A percentile compares a stretch with the other conserved stretches of the same genome.
Evolutionary conservation across 2,888 invertebrate species (phyloP).

Genomic region (Heteromyza rotundicornis): DNA sequence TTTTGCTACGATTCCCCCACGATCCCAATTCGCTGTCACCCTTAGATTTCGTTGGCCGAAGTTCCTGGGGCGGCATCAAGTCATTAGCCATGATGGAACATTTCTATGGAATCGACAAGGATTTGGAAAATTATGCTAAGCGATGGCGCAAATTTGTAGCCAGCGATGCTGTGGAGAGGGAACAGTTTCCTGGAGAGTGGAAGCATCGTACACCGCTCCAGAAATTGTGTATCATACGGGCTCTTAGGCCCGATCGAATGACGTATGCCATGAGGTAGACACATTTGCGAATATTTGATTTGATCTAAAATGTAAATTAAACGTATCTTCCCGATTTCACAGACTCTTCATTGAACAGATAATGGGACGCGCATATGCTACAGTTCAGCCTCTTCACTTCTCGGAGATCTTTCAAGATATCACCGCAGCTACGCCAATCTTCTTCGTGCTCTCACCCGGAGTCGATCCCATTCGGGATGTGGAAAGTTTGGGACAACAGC

Average conservation of each 20-base stretch:
- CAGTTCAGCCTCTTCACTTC: conserved; percentile 78
- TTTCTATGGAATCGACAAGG: conserved; percentile 86
- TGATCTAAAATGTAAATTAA: not conserved
- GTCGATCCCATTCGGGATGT: conserved; percentile 84
- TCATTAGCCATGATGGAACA: conserved; percentile 80
- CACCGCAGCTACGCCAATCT: conserved; percentile 83
- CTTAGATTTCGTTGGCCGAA: conserved; percentile 80
- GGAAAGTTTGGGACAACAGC: conserved; percentile 79
- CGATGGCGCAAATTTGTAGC: conserved; percentile 93
- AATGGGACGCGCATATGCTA: conserved; percentile 81
- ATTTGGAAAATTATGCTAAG: conserved; percentile 90
- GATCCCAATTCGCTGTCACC: conserved; percentile 75
- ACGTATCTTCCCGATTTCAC: not conserved
- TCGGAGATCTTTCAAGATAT: conserved; percentile 86
- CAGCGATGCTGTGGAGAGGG: conserved; percentile 89
- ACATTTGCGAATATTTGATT: not conserved
- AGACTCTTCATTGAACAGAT: conserved; percentile 83
- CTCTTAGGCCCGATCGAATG: conserved; percentile 91
- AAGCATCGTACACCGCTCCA: conserved; percentile 88
- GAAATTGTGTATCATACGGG: conserved; percentile 89
- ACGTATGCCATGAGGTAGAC: conserved; percentile 82
- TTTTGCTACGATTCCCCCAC: conserved; percentile 84
- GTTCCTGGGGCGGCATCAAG: conserved; percentile 84
- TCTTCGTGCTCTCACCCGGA: conserved; percentile 94
- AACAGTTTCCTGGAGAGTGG: conserved; percentile 96